Conservation (phyloP, 2,888 invertebrate genomes). For the Bombylius discolor region DNA sequence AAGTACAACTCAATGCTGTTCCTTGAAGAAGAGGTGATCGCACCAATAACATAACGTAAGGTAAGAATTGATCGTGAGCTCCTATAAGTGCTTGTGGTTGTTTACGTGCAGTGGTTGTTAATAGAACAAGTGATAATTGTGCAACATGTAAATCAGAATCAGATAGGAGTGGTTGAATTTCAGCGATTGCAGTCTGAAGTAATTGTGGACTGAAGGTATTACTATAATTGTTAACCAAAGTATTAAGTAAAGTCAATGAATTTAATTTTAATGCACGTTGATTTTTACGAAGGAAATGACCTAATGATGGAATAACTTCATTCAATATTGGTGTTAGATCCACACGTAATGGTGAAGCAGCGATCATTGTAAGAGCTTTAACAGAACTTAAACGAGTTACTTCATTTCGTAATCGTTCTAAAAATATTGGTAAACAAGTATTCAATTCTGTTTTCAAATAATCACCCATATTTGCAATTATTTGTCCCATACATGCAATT, state of each 20-base stretch:
- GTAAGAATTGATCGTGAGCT: constrained; percentile 62
- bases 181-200: constrained; percentile 59
- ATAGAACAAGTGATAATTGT: constrained; percentile 71
- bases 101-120: constrained; percentile 67
- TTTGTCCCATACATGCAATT: constrained; percentile 92
- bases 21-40: constrained; percentile 82
- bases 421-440: constrained; percentile 82
- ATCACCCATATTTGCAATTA: constrained; percentile 85
- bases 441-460: constrained; percentile 63
- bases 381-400: constrained; percentile 94
- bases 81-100: constrained; percentile 66
- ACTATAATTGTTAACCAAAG: constrained; percentile 79
- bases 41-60: constrained; percentile 73
- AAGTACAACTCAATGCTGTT: constrained; percentile 77
- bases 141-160: constrained; percentile 96
- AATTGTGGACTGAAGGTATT: constrained; percentile 49
- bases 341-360: constrained; percentile 75
- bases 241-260: constrained; percentile 79
- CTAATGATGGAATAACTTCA: constrained; percentile 82
- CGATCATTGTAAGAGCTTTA: constrained; percentile 88
- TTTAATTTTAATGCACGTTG: constrained; percentile 87
- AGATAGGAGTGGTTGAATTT: constrained; percentile 79
- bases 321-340: constrained; percentile 70
- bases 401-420: constrained; percentile 91
- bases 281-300: constrained; percentile 91